Conservation (phyloP, 2,888 invertebrate genomes). For the Apotomis capreana region DNA sequence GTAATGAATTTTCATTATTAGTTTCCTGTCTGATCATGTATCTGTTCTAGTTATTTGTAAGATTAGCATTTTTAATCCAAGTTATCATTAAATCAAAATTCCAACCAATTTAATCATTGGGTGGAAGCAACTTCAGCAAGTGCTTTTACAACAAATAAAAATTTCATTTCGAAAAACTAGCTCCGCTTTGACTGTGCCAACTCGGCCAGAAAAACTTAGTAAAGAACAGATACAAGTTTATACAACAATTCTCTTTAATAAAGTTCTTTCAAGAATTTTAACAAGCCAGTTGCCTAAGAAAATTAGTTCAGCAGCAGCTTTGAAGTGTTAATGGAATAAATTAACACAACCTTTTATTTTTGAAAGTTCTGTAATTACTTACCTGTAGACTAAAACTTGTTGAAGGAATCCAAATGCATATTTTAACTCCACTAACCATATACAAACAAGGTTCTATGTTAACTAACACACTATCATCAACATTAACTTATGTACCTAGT, state of each 20-base stretch:
- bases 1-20: too few relatives aligned
- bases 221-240: background rate
- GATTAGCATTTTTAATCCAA: too few relatives aligned
- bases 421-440: slow-evolving; percentile 18
- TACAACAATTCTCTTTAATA: background rate
- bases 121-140: too few relatives aligned
- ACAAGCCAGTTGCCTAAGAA: slow-evolving; percentile 1
- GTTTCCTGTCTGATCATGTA: too few relatives aligned
- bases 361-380: slow-evolving; percentile 14
- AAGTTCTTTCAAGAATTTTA: slow-evolving; percentile 3
- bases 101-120: too few relatives aligned
- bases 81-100: too few relatives aligned
- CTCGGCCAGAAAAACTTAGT: background rate
- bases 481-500: slow-evolving; percentile 9
- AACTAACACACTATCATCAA: slow-evolving; percentile 21
- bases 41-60: too few relatives aligned
- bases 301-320: slow-evolving; percentile 20
- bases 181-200: background rate
- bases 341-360: slow-evolving; percentile 22
- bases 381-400: slow-evolving; percentile 16
- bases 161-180: background rate
- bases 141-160: background rate
- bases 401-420: slow-evolving; percentile 17
- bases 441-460: slow-evolving; percentile 8
- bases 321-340: slow-evolving; percentile 35